Percentiles rank a stretch among this genome's conserved stretches.
Evolutionary conservation across 2,888 invertebrate genomes (phyloP).

Genomic region (Automeris io): DNA sequence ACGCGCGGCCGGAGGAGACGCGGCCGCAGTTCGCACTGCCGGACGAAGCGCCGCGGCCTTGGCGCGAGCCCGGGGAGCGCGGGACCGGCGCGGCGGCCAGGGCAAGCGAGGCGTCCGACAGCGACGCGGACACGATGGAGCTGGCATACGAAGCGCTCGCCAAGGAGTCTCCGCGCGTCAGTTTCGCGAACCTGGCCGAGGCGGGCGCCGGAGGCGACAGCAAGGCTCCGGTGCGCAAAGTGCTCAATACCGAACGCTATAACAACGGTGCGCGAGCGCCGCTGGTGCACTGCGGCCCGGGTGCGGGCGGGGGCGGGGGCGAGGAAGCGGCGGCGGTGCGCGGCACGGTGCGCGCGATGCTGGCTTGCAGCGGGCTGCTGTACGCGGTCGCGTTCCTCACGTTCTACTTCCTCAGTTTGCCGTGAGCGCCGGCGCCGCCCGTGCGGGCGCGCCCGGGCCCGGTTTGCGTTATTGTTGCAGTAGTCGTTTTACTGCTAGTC

Average conservation of each 20-base stretch:
- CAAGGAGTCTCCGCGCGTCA: constrained; percentile 21
- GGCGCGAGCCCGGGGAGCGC: no score
- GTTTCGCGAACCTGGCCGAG: constrained; percentile 24
- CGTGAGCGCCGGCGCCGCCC: constrained; percentile 21
- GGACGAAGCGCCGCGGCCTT: constrained; percentile 19
- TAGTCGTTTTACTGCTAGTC: no score
- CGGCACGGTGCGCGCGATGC: constrained; percentile 69
- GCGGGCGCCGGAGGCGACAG: constrained; percentile 19
- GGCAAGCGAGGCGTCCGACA: constrained; percentile 16
- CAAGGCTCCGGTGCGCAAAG: constrained; percentile 31
- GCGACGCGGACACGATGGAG: constrained; percentile 15
- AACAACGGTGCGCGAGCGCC: constrained; percentile 62
- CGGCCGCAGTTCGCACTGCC: constrained; percentile 33
- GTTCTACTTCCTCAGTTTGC: constrained; percentile 62
- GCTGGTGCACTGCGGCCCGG: constrained; percentile 26
- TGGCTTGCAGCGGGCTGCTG: constrained; percentile 68
- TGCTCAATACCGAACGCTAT: constrained; percentile 45
- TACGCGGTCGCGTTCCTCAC: constrained; percentile 56
- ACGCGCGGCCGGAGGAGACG: constrained; percentile 19
- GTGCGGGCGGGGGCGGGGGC: constrained; percentile 21
- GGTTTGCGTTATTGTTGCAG: no score
- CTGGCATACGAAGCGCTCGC: constrained; percentile 18
- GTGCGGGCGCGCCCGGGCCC: no score
- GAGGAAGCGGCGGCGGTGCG: constrained; percentile 60
- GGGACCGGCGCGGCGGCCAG: constrained; percentile 16